phyloP scores from a whole-genome alignment of 2,797 vertebrate genomes.

The Halcyon smyrnensis region DNA sequence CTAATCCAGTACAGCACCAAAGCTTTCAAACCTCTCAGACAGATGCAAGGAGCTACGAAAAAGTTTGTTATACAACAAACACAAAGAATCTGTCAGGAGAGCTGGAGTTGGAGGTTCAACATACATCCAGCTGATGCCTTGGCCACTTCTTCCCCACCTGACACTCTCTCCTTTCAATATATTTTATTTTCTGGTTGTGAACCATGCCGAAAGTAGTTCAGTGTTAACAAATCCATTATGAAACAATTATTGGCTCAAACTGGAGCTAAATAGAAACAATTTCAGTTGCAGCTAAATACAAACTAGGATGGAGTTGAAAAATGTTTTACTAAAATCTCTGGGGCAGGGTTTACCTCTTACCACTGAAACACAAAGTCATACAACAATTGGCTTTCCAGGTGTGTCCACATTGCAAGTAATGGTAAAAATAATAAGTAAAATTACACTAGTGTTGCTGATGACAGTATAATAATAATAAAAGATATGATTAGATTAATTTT shows the following conservation, averaged over 20 bases:
- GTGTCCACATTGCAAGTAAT: not conserved
- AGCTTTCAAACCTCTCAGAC: not conserved
- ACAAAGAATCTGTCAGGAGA: not conserved
- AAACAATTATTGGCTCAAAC: not conserved
- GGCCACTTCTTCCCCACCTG: not conserved
- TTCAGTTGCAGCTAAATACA: not conserved
- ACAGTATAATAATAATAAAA: slow-evolving; percentile 4
- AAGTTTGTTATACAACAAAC: not conserved
- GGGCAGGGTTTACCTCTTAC: not conserved
- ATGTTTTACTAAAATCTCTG: not conserved
- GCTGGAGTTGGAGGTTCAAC: not conserved
- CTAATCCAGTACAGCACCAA: not conserved
- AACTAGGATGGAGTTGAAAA: not conserved
- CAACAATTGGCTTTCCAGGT: not conserved
- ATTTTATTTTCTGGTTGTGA: not conserved
- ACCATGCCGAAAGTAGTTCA: not conserved
- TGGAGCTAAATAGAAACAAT: not conserved
- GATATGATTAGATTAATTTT: not conserved
- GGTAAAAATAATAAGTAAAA: not conserved
- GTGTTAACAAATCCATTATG: not conserved
- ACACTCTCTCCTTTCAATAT: not conserved
- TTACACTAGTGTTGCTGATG: not conserved
- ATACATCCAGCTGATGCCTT: not conserved
- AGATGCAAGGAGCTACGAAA: not conserved
- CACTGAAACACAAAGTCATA: not conserved